These are phyloP conservation scores for Diabrotica balteata DNA, from an alignment of 2,888 invertebrate species.

Conservation along the genomic window DNA sequence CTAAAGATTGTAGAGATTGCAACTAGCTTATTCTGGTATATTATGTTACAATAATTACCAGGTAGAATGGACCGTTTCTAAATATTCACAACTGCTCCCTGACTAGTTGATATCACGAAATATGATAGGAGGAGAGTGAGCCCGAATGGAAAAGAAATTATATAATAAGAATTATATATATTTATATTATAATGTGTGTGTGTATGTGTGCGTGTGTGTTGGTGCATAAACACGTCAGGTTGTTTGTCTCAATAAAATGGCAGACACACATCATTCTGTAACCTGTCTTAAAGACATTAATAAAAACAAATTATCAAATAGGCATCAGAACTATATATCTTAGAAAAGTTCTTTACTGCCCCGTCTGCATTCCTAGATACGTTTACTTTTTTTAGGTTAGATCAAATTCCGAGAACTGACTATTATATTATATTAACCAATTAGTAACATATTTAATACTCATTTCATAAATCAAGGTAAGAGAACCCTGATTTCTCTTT, in stretches of 20 bases:
- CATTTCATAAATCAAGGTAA: slow-evolving; percentile 34
- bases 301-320: slow-evolving; percentile 29
- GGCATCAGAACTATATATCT: slow-evolving; percentile 26
- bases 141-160: too few species aligned
- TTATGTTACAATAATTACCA: neutral
- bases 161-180: too few species aligned
- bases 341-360: slow-evolving; percentile 15
- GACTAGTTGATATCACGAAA: too few species aligned
- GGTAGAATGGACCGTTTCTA: too few species aligned
- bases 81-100: too few species aligned
- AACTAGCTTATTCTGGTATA: too few species aligned
- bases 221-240: too few species aligned
- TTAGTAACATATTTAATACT: slow-evolving; percentile 38
- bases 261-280: slow-evolving; percentile 23
- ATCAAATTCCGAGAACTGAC: slow-evolving; percentile 28
- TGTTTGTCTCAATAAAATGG: slow-evolving; percentile 3
- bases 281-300: slow-evolving; percentile 16
- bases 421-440: slow-evolving; percentile 35
- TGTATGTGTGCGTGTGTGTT: too few species aligned
- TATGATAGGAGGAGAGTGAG: too few species aligned
- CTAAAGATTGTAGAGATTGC: too few species aligned
- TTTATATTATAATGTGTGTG: too few species aligned
- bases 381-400: slow-evolving; percentile 20
- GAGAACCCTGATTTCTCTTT: slow-evolving; percentile 38
- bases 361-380: slow-evolving; percentile 26